Percentiles rank a stretch among this genome's conserved stretches.
These are phyloP conservation scores for Campylorhamphus procurvoides DNA, from an alignment of 2,113 vertebrate genomes.

Conservation along the genomic window DNA sequence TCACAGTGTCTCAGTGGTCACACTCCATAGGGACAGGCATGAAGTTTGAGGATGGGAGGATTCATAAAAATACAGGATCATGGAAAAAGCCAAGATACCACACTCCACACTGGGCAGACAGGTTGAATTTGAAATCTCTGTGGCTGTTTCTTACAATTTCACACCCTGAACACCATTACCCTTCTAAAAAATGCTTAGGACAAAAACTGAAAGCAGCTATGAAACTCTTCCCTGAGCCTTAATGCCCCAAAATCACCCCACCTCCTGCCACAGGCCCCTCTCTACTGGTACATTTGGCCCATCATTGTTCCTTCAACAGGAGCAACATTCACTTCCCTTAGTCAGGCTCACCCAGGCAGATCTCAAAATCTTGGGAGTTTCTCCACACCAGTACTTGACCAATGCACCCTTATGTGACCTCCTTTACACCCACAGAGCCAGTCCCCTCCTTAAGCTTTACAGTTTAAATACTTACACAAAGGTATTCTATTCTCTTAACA, in stretches of 20 bases:
- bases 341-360: background rate
- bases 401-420: background rate
- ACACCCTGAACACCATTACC: background rate
- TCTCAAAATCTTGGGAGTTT: background rate
- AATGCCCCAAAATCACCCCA: rapidly evolving
- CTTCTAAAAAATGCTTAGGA: background rate
- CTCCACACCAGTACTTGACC: background rate
- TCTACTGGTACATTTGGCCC: rapidly evolving
- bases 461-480: background rate
- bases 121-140: background rate
- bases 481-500: background rate
- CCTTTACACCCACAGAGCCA: background rate
- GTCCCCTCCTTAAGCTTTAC: background rate
- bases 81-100: background rate
- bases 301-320: rapidly evolving
- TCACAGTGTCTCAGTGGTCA: background rate
- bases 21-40: background rate
- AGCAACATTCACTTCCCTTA: background rate
- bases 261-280: background rate
- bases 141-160: background rate
- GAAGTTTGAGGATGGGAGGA: background rate
- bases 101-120: rapidly evolving
- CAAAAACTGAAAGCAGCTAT: background rate
- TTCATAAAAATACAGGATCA: background rate
- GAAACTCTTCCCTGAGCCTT: background rate